Evolutionary conservation across 2,888 invertebrate genomes (phyloP), one percentile per base, ranked within the genome.

Genomic region (Synergus gifuensis): DNA sequence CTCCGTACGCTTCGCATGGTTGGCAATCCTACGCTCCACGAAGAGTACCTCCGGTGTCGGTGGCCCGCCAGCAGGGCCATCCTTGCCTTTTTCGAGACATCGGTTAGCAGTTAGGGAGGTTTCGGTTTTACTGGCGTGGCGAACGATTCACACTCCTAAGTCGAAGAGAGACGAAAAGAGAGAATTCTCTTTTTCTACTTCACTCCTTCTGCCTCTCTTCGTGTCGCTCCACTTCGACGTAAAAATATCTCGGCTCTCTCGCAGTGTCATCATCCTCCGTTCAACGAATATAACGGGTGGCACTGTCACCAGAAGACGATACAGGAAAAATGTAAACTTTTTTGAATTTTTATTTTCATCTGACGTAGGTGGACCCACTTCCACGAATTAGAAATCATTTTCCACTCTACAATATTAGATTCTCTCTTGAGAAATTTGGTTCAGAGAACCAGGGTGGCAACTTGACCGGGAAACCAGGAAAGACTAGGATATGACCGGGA

Each of bases 201-300:
- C 49, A 49, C 69, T 66, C 79, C 77, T 77, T 77, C 78, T 79
- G 78, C 77, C 76, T 76, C 81, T 79, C 81, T 79, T 82, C 83
- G 84, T 80, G 86, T 85, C 87, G 88, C 87, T 88, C 88, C 86
- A 87, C 88, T 87, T 89, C 79, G 87, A 88, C 88, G 88, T 88
- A 90, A 89, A 90, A 89, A 89, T 89, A 90, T 88, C 89, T 85
- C 85, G 79, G 79, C 77, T 77, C 78, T 80, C 80, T 78, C 49
- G 54, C 46, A 86, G 87, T 88, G 87, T 86, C 87, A 87, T 87
- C 87, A 85, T 87, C 83, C 85, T 87, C 83, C 81, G 77, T 81
- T 80, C 81, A 69, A 78, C 81, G 60, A 78, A 77, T 86, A 83
- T 85, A 87, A 83, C 85, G 84, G 85, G 86, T 85, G 85, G 76